Evolutionary conservation across 2,113 vertebrate genomes (phyloP).

Genomic region (Myocastor coypus): DNA sequence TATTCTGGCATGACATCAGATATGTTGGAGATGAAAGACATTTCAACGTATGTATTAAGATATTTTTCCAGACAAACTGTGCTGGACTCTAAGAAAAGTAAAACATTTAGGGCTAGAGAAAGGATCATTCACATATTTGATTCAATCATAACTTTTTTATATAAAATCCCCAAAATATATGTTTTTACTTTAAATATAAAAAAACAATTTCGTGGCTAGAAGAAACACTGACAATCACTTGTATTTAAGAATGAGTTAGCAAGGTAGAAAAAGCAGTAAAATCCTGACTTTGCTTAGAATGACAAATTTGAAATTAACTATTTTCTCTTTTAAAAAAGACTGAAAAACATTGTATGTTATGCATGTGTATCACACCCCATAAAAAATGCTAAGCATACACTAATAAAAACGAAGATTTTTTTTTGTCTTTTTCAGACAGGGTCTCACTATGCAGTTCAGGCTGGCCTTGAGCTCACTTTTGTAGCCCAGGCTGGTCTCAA

Average conservation of each 20-base stretch:
- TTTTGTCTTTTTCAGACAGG: too few relatives aligned
- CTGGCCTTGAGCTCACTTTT: too few relatives aligned
- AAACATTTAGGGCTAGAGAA: constrained; percentile 11
- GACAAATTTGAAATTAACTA: constrained; percentile 10
- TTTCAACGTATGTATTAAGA: constrained; percentile 12
- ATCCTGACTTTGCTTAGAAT: constrained; percentile 44
- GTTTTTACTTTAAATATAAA: constrained; percentile 25
- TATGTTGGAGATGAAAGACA: background rate
- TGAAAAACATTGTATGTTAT: background rate
- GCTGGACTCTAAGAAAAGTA: constrained; percentile 11
- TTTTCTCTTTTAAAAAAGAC: background rate
- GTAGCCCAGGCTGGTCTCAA: too few relatives aligned
- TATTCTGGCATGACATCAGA: background rate
- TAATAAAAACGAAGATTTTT: background rate
- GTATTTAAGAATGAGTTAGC: background rate
- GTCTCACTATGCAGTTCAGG: too few relatives aligned
- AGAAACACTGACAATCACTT: constrained; percentile 14
- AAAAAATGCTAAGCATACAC: background rate
- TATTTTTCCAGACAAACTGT: constrained; percentile 5
- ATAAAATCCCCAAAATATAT: constrained; percentile 52
- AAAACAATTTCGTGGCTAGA: background rate
- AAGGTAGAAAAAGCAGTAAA: constrained; percentile 11
- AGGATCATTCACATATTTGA: background rate
- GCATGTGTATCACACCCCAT: background rate
- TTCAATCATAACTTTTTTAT: constrained; percentile 39